Percentiles rank a stretch among this genome's conserved stretches.
These are phyloP conservation scores for Dendrocincla fuliginosa DNA, from an alignment of 2,797 vertebrate species.

Conservation along the genomic window DNA sequence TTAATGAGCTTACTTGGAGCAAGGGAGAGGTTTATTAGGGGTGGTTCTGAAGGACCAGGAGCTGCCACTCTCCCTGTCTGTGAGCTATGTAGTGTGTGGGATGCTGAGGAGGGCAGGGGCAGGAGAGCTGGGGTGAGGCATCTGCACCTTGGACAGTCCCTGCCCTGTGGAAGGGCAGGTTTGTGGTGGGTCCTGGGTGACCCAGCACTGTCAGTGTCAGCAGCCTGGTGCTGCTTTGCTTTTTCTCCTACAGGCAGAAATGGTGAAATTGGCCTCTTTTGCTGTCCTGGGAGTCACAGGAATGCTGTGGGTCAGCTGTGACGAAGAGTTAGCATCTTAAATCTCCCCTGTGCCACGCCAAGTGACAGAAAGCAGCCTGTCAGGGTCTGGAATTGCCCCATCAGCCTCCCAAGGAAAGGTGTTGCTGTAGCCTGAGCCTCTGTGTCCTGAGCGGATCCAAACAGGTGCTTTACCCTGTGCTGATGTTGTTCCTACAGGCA, in stretches of 20 bases:
- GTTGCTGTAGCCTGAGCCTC: constrained; percentile 23
- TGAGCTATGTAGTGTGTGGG: not conserved
- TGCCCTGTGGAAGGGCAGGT: not conserved
- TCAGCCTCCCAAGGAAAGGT: not conserved
- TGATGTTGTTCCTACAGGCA: constrained; percentile 80
- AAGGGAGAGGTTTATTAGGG: not conserved
- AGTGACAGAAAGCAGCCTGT: not conserved
- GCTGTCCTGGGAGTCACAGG: not conserved
- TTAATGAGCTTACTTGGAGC: not conserved
- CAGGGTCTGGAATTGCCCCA: not conserved
- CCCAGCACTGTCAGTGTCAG: not conserved
- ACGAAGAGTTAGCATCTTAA: accelerated
- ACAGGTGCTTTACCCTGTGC: constrained; percentile 19
- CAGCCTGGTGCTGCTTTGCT: not conserved
- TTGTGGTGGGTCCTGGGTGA: not conserved
- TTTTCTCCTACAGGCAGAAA: not conserved
- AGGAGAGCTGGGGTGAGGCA: not conserved
- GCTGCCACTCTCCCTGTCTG: not conserved
- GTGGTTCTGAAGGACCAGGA: not conserved
- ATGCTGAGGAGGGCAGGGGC: not conserved
- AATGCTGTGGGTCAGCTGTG: not conserved
- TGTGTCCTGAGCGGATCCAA: not conserved
- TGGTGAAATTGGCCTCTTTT: not conserved
- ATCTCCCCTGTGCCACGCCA: not conserved
- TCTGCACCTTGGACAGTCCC: not conserved